Evolutionary conservation across 2,797 vertebrate species (phyloP).

Genomic region (Buceros bicornis): DNA sequence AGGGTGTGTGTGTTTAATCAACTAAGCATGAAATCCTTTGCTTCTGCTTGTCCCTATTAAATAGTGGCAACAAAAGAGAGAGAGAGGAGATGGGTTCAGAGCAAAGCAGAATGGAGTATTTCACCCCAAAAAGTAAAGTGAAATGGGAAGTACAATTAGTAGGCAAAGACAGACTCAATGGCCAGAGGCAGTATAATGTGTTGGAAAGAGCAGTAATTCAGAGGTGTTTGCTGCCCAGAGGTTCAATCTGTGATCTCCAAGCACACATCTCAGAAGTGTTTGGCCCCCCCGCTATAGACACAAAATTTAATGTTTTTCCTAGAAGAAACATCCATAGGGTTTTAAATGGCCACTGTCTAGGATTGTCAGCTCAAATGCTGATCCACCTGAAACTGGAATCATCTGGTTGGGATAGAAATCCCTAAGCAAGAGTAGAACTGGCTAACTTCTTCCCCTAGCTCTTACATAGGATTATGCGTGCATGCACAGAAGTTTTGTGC

Average conservation of each 20-base stretch:
- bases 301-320: conserved; percentile 37
- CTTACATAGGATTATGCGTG: neutral
- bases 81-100: conserved; percentile 77
- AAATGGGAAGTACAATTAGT: conserved; percentile 74
- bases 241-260: conserved; percentile 28
- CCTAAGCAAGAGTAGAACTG: neutral
- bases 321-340: neutral
- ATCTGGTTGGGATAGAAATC: neutral
- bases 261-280: conserved; percentile 17
- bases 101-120: conserved; percentile 79
- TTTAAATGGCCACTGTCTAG: conserved; percentile 2
- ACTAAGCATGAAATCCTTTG: conserved; percentile 78
- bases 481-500: neutral
- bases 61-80: conserved; percentile 71
- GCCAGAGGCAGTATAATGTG: conserved; percentile 51
- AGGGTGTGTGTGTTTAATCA: conserved; percentile 43
- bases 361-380: conserved; percentile 1
- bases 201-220: conserved; percentile 56
- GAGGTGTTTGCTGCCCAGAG: conserved; percentile 35
- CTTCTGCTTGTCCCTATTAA: conserved; percentile 79
- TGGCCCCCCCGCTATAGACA: conserved; percentile 31
- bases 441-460: neutral
- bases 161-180: conserved; percentile 68
- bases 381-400: neutral
- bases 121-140: conserved; percentile 78